Evolutionary conservation across 2,797 vertebrate genomes (phyloP).

Genomic region (Sebastolobus altivelis): DNA sequence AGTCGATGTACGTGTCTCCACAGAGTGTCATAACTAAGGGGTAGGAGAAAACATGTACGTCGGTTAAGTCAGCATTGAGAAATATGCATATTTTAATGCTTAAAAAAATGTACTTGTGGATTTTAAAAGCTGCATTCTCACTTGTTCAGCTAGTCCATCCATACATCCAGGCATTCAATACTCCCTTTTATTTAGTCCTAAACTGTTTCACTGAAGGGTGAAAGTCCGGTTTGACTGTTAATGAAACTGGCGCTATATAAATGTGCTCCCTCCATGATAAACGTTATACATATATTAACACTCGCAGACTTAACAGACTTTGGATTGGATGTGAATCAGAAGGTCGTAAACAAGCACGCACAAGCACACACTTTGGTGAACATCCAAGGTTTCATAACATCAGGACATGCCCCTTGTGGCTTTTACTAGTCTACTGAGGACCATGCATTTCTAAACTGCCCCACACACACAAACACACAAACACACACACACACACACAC

Average conservation of each 20-base stretch:
- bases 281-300: slow-evolving; percentile 25
- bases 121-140: slow-evolving; percentile 36
- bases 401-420: slow-evolving; percentile 28
- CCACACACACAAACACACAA: slow-evolving; percentile 20
- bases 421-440: slow-evolving; percentile 45
- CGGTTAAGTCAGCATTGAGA: slow-evolving; percentile 37
- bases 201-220: slow-evolving; percentile 32
- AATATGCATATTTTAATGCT: slow-evolving; percentile 23
- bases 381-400: slow-evolving; percentile 36
- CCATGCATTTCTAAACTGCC: slow-evolving; percentile 17
- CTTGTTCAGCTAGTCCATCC: slow-evolving; percentile 28
- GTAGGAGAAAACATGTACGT: slow-evolving; percentile 43
- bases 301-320: slow-evolving; percentile 2
- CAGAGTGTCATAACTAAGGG: slow-evolving; percentile 42
- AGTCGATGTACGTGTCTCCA: slow-evolving; percentile 29
- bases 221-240: slow-evolving; percentile 45
- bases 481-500: slow-evolving; percentile 23
- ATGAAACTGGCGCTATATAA: slow-evolving; percentile 48
- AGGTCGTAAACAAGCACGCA: slow-evolving; percentile 24
- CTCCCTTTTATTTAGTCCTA: slow-evolving; percentile 27
- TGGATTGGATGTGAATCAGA: slow-evolving; percentile 35
- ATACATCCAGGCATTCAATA: slow-evolving; percentile 29
- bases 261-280: slow-evolving; percentile 28
- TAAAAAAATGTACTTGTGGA: slow-evolving; percentile 28
- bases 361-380: slow-evolving; percentile 31